phyloP scores from a whole-genome alignment of 2,888 invertebrate species.

The Lasioglossum leucozonium region DNA sequence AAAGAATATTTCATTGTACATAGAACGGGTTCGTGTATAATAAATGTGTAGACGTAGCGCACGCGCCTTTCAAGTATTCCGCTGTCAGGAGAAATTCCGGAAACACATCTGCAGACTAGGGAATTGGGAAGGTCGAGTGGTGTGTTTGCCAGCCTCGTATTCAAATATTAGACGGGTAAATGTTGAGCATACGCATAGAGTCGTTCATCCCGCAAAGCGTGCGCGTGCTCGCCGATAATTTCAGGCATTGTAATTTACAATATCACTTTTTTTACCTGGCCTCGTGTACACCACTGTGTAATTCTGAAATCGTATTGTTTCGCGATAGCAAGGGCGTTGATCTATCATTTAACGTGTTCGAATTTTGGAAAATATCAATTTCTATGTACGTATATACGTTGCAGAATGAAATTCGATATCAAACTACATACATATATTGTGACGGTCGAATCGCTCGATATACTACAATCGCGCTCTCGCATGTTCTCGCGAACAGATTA shows the following conservation, averaged over 20 bases:
- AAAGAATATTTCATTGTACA: neutral
- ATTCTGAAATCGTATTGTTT: neutral
- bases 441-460: constrained; percentile 40
- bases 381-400: neutral
- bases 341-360: neutral
- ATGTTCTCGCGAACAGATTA: constrained; percentile 41
- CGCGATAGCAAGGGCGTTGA: neutral
- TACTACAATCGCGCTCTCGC: constrained; percentile 1
- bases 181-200: constrained; percentile 32
- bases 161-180: constrained; percentile 58
- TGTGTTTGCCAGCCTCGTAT: constrained; percentile 47
- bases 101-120: constrained; percentile 6
- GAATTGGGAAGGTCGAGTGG: constrained; percentile 39
- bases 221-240: constrained; percentile 8
- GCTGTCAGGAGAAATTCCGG: constrained; percentile 2
- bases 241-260: constrained; percentile 20
- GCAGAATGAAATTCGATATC: constrained; percentile 27
- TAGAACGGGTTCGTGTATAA: neutral
- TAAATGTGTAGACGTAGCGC: constrained; percentile 1
- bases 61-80: neutral
- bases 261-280: neutral
- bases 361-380: neutral
- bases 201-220: constrained; percentile 30
- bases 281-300: neutral
- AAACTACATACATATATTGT: too few species aligned